Evolutionary conservation across 2,113 vertebrate genomes (phyloP).

Genomic region (Symphodus melops): DNA sequence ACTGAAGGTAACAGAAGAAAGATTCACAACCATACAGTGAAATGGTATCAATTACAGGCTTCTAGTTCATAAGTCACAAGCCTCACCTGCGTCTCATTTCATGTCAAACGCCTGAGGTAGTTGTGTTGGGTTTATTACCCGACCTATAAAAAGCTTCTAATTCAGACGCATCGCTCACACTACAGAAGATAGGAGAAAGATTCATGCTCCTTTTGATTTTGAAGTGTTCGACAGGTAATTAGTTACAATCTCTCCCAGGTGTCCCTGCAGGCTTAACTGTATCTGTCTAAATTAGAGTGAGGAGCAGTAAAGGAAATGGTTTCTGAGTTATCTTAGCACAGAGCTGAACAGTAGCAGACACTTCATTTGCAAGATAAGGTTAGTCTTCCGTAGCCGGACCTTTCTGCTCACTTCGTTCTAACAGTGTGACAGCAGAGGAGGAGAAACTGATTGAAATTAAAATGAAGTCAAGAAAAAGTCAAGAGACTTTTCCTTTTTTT

Average conservation of each 20-base stretch:
- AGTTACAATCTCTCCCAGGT: conserved; percentile 27
- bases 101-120: not conserved
- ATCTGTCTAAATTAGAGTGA: conserved; percentile 47
- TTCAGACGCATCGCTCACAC: not conserved
- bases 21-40: not conserved
- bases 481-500: not conserved
- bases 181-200: not conserved
- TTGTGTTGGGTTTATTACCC: not conserved
- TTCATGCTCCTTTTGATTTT: conserved; percentile 15
- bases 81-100: not conserved
- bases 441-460: conserved; percentile 3
- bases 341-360: conserved; percentile 27
- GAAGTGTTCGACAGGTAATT: conserved; percentile 48
- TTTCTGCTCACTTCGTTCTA: conserved; percentile 21
- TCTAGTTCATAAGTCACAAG: not conserved
- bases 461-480: conserved; percentile 11
- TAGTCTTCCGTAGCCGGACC: conserved; percentile 24
- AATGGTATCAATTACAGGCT: not conserved
- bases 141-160: conserved; percentile 6
- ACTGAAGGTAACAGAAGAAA: not conserved
- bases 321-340: conserved; percentile 37
- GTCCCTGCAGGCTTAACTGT: conserved; percentile 15
- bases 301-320: conserved; percentile 29
- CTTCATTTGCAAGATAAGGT: conserved; percentile 59
- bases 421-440: conserved; percentile 7